phyloP scores from a whole-genome alignment of 2,113 vertebrate species.

The Oncorhynchus tshawytscha region DNA sequence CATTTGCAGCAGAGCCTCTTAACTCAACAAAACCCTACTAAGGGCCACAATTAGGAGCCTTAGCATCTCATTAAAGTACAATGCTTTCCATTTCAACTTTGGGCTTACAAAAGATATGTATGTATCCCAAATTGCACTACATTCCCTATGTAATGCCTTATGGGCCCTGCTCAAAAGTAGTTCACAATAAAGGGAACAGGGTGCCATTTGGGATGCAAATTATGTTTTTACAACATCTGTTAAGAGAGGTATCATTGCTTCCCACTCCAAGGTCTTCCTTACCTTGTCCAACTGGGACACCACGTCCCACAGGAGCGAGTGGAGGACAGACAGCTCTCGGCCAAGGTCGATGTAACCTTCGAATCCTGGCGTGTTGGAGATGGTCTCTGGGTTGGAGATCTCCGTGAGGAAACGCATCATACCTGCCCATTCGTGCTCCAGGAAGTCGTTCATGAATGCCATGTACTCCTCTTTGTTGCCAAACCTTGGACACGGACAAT shows the following conservation, averaged over 20 bases:
- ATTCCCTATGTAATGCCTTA: too few relatives aligned
- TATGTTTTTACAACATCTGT: not conserved
- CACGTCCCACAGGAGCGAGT: conserved; percentile 92
- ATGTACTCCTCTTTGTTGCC: conserved; percentile 98
- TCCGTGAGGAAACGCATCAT: conserved; percentile 95
- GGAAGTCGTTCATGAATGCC: conserved; percentile 97
- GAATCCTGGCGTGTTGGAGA: conserved; percentile 89
- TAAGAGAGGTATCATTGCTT: not conserved
- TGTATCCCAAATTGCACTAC: too few relatives aligned
- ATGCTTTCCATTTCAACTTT: too few relatives aligned
- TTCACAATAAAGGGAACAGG: not conserved
- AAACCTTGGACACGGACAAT: conserved; percentile 75
- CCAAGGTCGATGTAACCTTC: conserved; percentile 96
- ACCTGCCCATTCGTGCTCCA: conserved; percentile 94
- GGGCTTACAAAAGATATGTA: too few relatives aligned
- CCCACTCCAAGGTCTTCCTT: conserved; percentile 35
- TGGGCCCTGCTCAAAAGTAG: too few relatives aligned
- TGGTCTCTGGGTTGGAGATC: conserved; percentile 90
- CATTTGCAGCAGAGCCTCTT: too few relatives aligned
- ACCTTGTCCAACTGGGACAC: conserved; percentile 97
- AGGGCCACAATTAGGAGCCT: too few relatives aligned
- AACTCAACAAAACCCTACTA: too few relatives aligned
- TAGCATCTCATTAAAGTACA: too few relatives aligned
- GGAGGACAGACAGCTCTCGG: conserved; percentile 90
- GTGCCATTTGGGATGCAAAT: not conserved